A percentile compares a stretch with the other conserved stretches of the same genome.
Conservation (phyloP, 2,797 vertebrate genomes). For the Bucorvus abyssinicus region DNA sequence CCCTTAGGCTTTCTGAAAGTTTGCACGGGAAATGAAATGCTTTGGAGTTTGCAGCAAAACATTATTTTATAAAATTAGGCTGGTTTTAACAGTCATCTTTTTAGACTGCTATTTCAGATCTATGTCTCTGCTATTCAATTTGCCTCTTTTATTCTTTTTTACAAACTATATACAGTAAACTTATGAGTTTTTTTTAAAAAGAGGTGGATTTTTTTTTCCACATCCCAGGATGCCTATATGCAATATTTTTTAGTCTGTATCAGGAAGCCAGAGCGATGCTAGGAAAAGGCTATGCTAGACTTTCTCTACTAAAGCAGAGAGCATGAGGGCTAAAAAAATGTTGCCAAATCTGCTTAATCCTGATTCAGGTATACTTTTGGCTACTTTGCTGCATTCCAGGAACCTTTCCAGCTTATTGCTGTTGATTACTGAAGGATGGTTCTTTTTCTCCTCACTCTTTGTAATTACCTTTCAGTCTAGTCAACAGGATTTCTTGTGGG, state of each 20-base stretch:
- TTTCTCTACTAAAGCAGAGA: neutral
- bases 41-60: conserved; percentile 56
- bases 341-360: neutral
- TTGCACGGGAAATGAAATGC: conserved; percentile 55
- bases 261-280: neutral
- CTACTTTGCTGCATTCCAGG: neutral
- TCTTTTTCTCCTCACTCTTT: neutral
- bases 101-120: conserved; percentile 31
- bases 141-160: neutral
- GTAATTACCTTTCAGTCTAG: neutral
- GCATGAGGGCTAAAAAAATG: rapidly evolving
- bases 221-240: neutral
- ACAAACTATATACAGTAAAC: neutral
- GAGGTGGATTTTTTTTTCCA: neutral
- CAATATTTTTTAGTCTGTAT: neutral
- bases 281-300: neutral
- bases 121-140: neutral
- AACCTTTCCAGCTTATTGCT: neutral
- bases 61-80: conserved; percentile 25
- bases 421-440: neutral
- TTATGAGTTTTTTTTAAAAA: neutral
- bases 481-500: neutral
- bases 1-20: conserved; percentile 61
- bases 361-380: neutral
- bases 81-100: conserved; percentile 20